Conservation (phyloP, 2,113 vertebrate genomes). For the Phalacrocorax brasilianus region DNA sequence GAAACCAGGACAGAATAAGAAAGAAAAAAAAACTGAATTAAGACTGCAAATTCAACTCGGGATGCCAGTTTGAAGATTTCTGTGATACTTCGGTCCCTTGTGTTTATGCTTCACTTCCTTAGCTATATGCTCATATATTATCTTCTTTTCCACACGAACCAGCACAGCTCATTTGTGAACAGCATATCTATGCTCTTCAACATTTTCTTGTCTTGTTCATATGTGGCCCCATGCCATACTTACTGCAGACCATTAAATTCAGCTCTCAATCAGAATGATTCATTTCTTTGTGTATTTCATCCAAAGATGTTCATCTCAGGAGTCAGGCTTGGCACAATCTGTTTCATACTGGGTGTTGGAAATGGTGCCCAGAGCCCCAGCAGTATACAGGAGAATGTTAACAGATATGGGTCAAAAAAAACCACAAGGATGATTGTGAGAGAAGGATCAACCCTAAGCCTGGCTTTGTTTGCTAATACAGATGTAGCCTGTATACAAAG, state of each 20-base stretch:
- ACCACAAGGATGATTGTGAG: background rate
- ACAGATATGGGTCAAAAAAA: background rate
- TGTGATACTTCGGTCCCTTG: background rate
- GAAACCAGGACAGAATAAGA: background rate
- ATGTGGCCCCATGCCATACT: background rate
- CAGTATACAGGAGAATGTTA: background rate
- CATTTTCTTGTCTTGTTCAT: background rate
- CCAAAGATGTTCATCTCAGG: background rate
- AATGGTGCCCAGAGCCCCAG: background rate
- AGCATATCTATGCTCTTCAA: background rate
- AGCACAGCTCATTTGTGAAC: background rate
- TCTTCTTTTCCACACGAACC: background rate
- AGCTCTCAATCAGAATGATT: background rate
- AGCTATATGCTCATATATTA: background rate
- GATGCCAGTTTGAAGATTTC: background rate
- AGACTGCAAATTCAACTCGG: background rate
- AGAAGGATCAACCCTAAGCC: background rate
- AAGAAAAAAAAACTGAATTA: background rate
- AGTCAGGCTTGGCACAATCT: background rate
- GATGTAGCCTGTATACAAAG: background rate
- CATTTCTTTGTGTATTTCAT: background rate
- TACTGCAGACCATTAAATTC: background rate
- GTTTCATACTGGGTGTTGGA: background rate
- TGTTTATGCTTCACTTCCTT: background rate
- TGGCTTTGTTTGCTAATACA: background rate